These are phyloP conservation scores for Actenoides hombroni DNA, from an alignment of 2,113 vertebrate species.

Conservation along the genomic window DNA sequence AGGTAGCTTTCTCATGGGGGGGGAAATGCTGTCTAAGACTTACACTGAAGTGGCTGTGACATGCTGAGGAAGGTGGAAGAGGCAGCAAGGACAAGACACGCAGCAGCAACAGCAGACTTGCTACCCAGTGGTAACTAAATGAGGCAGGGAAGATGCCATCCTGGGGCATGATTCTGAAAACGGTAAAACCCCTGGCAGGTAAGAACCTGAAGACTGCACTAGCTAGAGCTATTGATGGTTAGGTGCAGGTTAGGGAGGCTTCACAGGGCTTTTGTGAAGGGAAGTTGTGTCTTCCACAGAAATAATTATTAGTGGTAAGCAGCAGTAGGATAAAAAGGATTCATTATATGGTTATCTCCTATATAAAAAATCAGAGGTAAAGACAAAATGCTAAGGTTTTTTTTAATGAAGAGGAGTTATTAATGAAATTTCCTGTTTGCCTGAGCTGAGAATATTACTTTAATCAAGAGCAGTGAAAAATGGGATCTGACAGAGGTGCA, in stretches of 20 bases:
- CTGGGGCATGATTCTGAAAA: not conserved
- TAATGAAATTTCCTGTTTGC: not conserved
- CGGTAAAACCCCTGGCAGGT: accelerated
- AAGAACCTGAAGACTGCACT: not conserved
- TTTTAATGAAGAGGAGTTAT: not conserved
- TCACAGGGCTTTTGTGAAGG: not conserved
- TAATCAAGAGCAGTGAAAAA: not conserved
- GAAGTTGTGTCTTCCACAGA: not conserved
- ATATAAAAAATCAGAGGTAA: not conserved
- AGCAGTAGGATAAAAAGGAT: not conserved
- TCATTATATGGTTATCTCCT: not conserved
- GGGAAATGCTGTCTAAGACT: not conserved
- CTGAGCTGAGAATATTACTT: not conserved
- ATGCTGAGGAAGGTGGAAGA: not conserved
- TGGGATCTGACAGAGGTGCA: not conserved
- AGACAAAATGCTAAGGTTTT: accelerated
- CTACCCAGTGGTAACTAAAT: not conserved
- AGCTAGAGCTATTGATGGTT: not conserved
- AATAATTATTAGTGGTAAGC: not conserved
- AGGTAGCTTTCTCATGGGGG: not conserved
- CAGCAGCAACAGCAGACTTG: not conserved
- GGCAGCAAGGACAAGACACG: not conserved
- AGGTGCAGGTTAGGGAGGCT: accelerated
- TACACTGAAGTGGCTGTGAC: not conserved
- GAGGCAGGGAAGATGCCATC: not conserved